Conservation (phyloP, 2,888 invertebrate species). For the Callinectes sapidus region DNA sequence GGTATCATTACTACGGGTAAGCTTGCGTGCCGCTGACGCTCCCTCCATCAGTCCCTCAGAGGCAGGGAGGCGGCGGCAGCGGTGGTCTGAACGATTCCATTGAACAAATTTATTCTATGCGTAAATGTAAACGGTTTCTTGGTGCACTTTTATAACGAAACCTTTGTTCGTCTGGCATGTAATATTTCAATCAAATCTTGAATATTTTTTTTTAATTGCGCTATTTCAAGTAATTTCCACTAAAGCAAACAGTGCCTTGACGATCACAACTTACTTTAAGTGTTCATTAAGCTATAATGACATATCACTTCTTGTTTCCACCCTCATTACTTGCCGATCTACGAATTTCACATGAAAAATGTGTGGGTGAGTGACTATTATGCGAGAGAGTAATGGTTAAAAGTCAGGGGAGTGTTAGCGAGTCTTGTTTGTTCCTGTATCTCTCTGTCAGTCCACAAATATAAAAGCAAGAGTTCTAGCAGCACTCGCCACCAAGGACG, state of each 20-base stretch:
- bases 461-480: not conserved
- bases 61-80: not conserved
- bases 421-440: too few species aligned
- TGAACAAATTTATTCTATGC: too few species aligned
- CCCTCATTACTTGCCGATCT: not conserved
- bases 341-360: not conserved
- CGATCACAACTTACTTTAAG: not conserved
- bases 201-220: not conserved
- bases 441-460: too few species aligned
- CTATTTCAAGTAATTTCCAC: not conserved
- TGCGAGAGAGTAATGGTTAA: too few species aligned
- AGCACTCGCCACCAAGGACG: not conserved
- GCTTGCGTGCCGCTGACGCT: not conserved
- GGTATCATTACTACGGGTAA: not conserved
- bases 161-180: not conserved
- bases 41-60: not conserved
- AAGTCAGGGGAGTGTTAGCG: too few species aligned
- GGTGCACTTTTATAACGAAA: not conserved
- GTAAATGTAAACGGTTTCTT: not conserved
- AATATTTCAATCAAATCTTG: not conserved
- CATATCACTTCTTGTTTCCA: not conserved
- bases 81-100: too few species aligned
- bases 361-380: too few species aligned
- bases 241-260: not conserved
- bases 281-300: not conserved